These are phyloP conservation scores for Alca torda DNA, from an alignment of 2,797 vertebrate species.

Conservation along the genomic window DNA sequence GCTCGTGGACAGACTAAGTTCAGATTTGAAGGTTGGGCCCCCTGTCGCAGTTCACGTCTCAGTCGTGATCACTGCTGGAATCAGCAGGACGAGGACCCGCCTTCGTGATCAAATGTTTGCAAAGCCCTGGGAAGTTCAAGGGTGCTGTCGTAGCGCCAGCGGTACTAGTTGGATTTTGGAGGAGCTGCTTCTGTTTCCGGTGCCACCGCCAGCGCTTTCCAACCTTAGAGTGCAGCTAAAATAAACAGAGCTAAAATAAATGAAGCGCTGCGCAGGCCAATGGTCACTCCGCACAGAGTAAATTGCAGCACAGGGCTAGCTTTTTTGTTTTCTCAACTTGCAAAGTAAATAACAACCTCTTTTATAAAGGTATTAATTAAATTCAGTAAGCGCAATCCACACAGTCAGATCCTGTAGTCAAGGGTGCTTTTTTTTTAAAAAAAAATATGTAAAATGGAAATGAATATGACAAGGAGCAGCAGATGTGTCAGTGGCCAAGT, in stretches of 20 bases:
- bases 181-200: not conserved
- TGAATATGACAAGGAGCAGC: not conserved
- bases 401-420: not conserved
- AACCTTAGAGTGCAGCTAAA: not conserved
- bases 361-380: not conserved
- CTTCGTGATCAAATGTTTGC: fast-evolving
- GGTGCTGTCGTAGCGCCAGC: not conserved
- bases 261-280: not conserved
- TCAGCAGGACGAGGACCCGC: not conserved
- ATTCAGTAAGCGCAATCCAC: not conserved
- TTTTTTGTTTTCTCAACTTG: not conserved
- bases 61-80: not conserved
- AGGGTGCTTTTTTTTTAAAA: not conserved
- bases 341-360: slow-evolving; percentile 28
- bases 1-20: not conserved
- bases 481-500: slow-evolving; percentile 29
- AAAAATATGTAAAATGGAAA: slow-evolving; percentile 27
- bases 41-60: fast-evolving
- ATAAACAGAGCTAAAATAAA: slow-evolving; percentile 20
- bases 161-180: not conserved
- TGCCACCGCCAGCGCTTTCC: not conserved
- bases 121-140: not conserved
- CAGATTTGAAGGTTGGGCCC: too few relatives aligned
- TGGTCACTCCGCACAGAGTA: not conserved
- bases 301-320: not conserved